These are phyloP conservation scores for Squalus acanthias DNA, from an alignment of 2,797 vertebrate genomes.

Conservation along the genomic window DNA sequence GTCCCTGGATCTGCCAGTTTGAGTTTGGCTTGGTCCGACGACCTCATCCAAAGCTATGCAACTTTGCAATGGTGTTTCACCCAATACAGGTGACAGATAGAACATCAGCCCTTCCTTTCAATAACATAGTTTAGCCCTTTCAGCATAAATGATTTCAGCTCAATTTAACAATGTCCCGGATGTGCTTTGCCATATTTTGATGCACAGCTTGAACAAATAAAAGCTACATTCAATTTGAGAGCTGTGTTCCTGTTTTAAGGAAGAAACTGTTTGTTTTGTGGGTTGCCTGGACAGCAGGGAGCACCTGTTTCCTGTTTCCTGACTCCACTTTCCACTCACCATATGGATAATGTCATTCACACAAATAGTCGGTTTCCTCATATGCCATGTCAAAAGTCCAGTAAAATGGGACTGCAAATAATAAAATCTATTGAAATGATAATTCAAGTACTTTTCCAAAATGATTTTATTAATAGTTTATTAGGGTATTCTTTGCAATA, in stretches of 20 bases:
- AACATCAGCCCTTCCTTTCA: slow-evolving; percentile 2
- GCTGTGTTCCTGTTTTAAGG: slow-evolving; percentile 27
- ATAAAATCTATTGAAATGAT: background rate
- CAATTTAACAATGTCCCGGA: background rate
- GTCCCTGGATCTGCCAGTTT: background rate
- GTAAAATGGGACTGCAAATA: background rate
- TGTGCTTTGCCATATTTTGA: background rate
- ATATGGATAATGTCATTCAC: background rate
- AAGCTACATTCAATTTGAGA: background rate
- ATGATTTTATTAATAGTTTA: background rate
- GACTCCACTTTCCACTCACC: slow-evolving; percentile 25
- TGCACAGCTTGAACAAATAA: background rate
- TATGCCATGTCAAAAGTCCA: background rate
- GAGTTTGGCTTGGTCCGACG: background rate
- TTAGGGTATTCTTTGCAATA: background rate
- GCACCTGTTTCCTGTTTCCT: slow-evolving; percentile 34
- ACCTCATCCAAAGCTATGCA: background rate
- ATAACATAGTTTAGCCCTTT: background rate
- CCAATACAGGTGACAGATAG: background rate
- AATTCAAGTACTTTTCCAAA: background rate
- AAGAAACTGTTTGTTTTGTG: background rate
- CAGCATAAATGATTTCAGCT: background rate
- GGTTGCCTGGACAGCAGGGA: slow-evolving; percentile 6
- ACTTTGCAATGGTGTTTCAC: background rate
- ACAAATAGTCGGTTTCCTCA: background rate